phyloP scores from a whole-genome alignment of 2,113 vertebrate species.

The Conger conger region DNA sequence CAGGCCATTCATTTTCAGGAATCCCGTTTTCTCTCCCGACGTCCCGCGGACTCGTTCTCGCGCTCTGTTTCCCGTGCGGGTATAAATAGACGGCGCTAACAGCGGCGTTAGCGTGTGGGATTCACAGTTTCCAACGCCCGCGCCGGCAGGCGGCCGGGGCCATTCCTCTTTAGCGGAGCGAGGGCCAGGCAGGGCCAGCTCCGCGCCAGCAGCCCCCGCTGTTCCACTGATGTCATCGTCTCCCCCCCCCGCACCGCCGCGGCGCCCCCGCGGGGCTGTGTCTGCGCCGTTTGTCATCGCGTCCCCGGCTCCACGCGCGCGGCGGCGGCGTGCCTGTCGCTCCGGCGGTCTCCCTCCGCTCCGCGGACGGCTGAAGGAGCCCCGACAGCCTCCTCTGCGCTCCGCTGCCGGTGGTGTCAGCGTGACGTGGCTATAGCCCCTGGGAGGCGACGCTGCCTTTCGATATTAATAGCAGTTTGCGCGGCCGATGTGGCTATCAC shows the following conservation, averaged over 20 bases:
- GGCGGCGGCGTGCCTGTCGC: too few species aligned
- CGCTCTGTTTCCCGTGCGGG: slow-evolving; percentile 3
- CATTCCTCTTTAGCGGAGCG: slow-evolving; percentile 11
- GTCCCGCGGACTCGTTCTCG: slow-evolving; percentile 26
- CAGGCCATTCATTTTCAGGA: neutral
- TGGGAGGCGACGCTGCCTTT: neutral
- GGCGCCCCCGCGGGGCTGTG: neutral
- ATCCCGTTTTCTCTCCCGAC: neutral
- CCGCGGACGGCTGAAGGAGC: too few species aligned
- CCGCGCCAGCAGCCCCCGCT: neutral
- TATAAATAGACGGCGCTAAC: slow-evolving; percentile 28
- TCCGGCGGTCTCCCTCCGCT: too few species aligned
- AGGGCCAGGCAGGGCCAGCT: neutral
- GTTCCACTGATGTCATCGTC: neutral
- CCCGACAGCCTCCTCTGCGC: slow-evolving; percentile 10
- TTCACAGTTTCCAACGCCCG: slow-evolving; percentile 28
- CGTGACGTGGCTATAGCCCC: neutral
- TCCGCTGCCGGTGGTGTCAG: neutral
- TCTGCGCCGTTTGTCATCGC: neutral
- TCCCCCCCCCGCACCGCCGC: neutral
- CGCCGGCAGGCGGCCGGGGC: slow-evolving; percentile 20
- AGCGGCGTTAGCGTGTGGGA: slow-evolving; percentile 24
- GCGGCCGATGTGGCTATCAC: too few species aligned
- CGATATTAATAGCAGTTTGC: slow-evolving; percentile 13
- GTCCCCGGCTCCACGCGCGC: too few species aligned